Conservation (phyloP, 1,140 invertebrate species). For the Drosophila pectinifera region DNA sequence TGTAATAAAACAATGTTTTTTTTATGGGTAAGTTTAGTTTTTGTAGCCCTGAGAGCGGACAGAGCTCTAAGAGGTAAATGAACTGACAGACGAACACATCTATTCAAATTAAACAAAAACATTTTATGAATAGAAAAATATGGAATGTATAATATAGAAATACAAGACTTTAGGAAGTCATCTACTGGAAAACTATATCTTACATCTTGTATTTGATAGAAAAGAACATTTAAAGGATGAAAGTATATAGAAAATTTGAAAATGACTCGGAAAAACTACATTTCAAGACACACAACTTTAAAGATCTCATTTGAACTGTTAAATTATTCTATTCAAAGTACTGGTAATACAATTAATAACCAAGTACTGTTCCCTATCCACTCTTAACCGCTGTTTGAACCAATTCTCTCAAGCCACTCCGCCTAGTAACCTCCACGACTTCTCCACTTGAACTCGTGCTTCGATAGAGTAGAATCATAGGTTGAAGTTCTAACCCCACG, state of each 20-base stretch:
- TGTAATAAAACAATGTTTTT: not conserved
- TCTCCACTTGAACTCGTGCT: not conserved
- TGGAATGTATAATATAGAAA: not conserved
- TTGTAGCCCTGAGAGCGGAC: not conserved
- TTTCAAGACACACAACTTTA: too few species aligned
- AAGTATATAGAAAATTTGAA: too few species aligned
- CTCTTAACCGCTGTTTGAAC: not conserved
- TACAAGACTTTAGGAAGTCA: not conserved
- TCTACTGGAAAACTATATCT: not conserved
- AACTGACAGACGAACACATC: too few species aligned
- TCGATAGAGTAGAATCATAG: slow-evolving; percentile 17
- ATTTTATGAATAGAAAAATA: not conserved
- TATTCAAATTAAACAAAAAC: not conserved
- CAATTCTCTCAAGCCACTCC: not conserved
- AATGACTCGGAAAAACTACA: too few species aligned
- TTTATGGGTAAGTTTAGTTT: not conserved
- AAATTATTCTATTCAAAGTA: not conserved
- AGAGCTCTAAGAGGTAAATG: not conserved
- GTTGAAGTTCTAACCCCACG: slow-evolving; percentile 27
- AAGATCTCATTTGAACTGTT: not conserved
- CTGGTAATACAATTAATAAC: not conserved
- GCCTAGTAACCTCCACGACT: not conserved
- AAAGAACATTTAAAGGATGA: too few species aligned
- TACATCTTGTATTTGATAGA: too few species aligned
- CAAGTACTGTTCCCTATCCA: not conserved